These are phyloP conservation scores for Tryphoninae sp. DNA, from an alignment of 2,888 invertebrate genomes.

Conservation along the genomic window DNA sequence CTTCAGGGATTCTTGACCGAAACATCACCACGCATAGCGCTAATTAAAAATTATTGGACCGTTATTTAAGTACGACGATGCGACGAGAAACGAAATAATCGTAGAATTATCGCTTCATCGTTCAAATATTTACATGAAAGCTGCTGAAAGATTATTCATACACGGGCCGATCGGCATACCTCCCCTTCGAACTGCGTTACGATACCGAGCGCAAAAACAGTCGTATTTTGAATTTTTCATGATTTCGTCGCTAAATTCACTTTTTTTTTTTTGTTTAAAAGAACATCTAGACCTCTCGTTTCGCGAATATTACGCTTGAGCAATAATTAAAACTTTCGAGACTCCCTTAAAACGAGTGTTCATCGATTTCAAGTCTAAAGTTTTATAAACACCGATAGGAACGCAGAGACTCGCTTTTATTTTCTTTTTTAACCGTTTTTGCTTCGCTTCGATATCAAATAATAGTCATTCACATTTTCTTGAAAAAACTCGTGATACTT, in stretches of 20 bases:
- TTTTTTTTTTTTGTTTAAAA: conserved; percentile 15
- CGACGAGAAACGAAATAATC: conserved; percentile 42
- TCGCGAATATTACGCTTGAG: conserved; percentile 58
- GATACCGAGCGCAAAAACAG: conserved; percentile 20
- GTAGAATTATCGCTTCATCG: conserved; percentile 36
- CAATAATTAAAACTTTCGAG: conserved; percentile 59
- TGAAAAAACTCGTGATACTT: conserved; percentile 91
- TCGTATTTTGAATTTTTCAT: conserved; percentile 38
- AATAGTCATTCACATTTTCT: conserved; percentile 83
- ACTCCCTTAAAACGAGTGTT: conserved; percentile 33
- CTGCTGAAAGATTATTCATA: conserved; percentile 43
- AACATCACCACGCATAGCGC: conserved; percentile 47
- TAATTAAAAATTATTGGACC: conserved; percentile 59
- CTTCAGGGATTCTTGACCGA: neutral
- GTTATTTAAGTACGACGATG: conserved; percentile 57
- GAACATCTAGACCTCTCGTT: conserved; percentile 52
- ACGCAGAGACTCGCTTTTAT: conserved; percentile 51
- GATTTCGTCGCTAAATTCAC: conserved; percentile 38
- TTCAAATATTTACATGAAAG: conserved; percentile 63
- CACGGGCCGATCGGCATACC: neutral
- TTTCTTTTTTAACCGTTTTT: conserved; percentile 38
- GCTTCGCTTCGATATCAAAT: conserved; percentile 15
- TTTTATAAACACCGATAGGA: conserved; percentile 61
- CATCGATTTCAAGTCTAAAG: conserved; percentile 49
- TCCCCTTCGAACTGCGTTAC: neutral